Base-by-base conservation (phyloP, 2,113 vertebrate species). In the Tretioscincus oriximinensis region DNA sequence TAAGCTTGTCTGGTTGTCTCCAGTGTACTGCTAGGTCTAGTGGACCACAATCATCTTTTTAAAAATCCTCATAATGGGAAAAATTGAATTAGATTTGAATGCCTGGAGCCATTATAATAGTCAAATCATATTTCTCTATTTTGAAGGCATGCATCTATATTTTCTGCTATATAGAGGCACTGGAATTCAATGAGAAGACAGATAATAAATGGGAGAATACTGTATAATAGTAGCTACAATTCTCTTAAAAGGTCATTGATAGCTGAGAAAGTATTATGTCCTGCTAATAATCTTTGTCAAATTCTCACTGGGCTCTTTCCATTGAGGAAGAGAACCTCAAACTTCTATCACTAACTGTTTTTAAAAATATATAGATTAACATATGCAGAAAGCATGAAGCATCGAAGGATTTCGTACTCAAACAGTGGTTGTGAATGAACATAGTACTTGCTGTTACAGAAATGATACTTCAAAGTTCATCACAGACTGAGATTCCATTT, bases 161-260 rank as follows among this genome's bases (percentile, higher is more conserved):
- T 41, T 94, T 92, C 90, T 92, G 90, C 84, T 88, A 76, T 86
- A 89, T 86, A 92, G 92, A 88, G 88, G 82, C 60, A 77, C 84
- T 82, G 77, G 77, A 85, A 91, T 92, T 91, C 88, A 90, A 1
- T 77, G 83, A 87, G 83, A 68, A 68, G 76, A 76, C 64, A 86
- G 87, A 70, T 93, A 94, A 94, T 91, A 94, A 93, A 94, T 92
- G 89, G 90, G 77, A 81, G 81, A 90, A 88, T 91, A 92, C 91
- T 91, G 77, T 85, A 88, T 89, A 81, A 87, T 89, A 94, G 92
- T 95, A 92, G 93, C 82, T 92, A 95, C 86, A 94, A 94, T 96
- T 97, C 91, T 93, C 82, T 89, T 91, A 90, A 96, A 96, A 97
- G 96, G 95, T 96, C 96, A 96, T 91, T 79, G 80, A 90, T 85